A percentile compares a stretch with the other conserved stretches of the same genome.
These are phyloP conservation scores for Tauraco hartlaubi DNA, from an alignment of 2,797 vertebrate species.

Conservation along the genomic window DNA sequence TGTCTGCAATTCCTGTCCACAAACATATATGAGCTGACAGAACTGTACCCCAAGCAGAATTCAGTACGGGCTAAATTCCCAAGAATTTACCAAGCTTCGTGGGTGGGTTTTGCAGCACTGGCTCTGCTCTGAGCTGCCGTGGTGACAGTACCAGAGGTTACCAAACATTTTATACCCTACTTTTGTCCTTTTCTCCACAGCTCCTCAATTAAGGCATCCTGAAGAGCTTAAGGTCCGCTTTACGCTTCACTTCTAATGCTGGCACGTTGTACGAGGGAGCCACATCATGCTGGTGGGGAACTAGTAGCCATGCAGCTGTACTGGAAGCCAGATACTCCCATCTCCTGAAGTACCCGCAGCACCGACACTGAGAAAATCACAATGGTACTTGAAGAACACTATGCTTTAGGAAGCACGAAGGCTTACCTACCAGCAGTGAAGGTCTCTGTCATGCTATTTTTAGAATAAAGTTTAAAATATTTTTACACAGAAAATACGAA, in stretches of 20 bases:
- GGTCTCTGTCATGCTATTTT: neutral
- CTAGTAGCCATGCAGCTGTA: neutral
- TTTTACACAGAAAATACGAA: neutral
- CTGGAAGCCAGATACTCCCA: neutral
- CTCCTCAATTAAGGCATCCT: neutral
- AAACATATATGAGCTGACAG: constrained; percentile 2
- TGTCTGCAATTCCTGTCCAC: constrained; percentile 17
- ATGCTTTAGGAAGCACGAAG: neutral
- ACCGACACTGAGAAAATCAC: neutral
- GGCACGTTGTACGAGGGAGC: neutral
- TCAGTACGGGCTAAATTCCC: neutral
- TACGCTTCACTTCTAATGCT: neutral
- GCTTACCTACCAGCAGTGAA: neutral
- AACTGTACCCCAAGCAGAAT: constrained; percentile 22
- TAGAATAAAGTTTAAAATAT: neutral
- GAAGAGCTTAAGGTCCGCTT: neutral
- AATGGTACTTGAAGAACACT: neutral
- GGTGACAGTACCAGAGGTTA: neutral
- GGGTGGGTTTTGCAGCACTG: constrained; percentile 60
- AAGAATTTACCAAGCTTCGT: constrained; percentile 50
- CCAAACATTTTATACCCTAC: neutral
- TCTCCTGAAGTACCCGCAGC: neutral
- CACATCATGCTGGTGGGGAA: neutral
- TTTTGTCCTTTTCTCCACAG: neutral
- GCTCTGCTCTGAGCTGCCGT: neutral